Percentiles rank a stretch among this genome's conserved stretches.
Conservation (phyloP, 2,797 vertebrate species). For the Coilia nasus region DNA sequence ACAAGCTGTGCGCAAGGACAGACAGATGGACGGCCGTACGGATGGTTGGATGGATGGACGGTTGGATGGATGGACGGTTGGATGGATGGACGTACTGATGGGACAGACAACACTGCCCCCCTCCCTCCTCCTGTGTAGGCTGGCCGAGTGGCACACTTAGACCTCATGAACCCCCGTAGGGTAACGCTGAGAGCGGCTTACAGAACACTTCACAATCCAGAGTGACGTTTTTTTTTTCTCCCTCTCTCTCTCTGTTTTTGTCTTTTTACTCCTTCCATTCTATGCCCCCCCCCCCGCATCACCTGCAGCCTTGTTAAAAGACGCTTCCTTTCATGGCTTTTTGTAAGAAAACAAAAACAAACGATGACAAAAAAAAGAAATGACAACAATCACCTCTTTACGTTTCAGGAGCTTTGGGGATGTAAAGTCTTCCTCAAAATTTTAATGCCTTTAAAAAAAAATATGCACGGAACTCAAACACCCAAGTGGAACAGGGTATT, state of each 20-base stretch:
- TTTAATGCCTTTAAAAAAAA: conserved; percentile 56
- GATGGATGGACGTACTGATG: conserved; percentile 9
- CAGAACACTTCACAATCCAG: conserved; percentile 57
- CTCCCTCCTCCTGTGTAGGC: conserved; percentile 27
- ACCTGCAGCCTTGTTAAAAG: conserved; percentile 38
- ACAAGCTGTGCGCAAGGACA: neutral
- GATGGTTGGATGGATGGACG: neutral
- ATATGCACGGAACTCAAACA: conserved; percentile 60
- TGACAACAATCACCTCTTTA: conserved; percentile 27
- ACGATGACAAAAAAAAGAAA: conserved; percentile 28
- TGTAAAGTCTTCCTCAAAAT: conserved; percentile 59
- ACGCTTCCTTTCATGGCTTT: conserved; percentile 34
- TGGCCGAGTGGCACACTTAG: conserved; percentile 33
- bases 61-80: neutral
- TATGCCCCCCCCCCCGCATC: neutral
- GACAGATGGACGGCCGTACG: no score
- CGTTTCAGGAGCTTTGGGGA: conserved; percentile 45
- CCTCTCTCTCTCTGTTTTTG: conserved; percentile 10
- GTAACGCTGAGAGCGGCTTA: conserved; percentile 38
- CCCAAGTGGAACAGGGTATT: conserved; percentile 54
- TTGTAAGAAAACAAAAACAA: conserved; percentile 4
- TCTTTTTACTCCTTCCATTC: neutral
- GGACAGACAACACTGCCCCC: conserved; percentile 27
- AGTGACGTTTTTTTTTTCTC: conserved; percentile 32
- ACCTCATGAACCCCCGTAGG: conserved; percentile 48